Evolutionary conservation across 2,113 vertebrate genomes (phyloP).

Genomic region (Benitochromis conjunctus): DNA sequence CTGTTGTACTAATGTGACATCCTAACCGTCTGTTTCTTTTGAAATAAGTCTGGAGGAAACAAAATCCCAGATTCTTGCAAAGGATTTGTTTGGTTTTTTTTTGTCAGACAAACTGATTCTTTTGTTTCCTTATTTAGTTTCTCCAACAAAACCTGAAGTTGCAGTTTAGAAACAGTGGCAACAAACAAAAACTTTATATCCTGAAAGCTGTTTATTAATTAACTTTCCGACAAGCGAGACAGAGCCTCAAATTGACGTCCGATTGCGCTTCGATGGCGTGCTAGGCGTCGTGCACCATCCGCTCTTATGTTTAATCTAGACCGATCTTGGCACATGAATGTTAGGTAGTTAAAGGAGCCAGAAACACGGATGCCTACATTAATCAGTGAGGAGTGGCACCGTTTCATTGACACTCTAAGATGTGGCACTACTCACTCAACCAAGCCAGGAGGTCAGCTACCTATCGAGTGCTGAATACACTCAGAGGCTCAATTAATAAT

Average conservation of each 20-base stretch:
- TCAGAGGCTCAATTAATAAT: constrained; percentile 9
- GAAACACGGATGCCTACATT: constrained; percentile 21
- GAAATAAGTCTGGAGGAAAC: neutral
- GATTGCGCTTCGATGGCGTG: constrained; percentile 39
- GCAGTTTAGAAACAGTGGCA: neutral
- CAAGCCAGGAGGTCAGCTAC: neutral
- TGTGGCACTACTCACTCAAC: constrained; percentile 5
- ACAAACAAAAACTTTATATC: neutral
- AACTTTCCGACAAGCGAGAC: neutral
- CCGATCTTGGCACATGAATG: constrained; percentile 55
- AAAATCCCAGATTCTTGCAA: neutral
- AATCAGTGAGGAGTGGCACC: constrained; percentile 37
- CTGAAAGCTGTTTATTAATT: neutral
- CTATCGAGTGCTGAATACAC: constrained; percentile 1
- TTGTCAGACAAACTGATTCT: neutral
- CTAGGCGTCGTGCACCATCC: neutral
- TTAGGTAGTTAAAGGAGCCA: constrained; percentile 50
- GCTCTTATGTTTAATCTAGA: neutral
- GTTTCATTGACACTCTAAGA: constrained; percentile 36
- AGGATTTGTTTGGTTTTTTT: neutral
- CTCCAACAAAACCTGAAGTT: neutral
- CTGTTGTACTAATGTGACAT: neutral
- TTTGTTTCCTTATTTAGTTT: neutral
- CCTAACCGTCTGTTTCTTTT: neutral
- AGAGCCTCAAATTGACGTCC: neutral